Conservation (phyloP, 1,140 invertebrate species). For the Heterodera schachtii region DNA sequence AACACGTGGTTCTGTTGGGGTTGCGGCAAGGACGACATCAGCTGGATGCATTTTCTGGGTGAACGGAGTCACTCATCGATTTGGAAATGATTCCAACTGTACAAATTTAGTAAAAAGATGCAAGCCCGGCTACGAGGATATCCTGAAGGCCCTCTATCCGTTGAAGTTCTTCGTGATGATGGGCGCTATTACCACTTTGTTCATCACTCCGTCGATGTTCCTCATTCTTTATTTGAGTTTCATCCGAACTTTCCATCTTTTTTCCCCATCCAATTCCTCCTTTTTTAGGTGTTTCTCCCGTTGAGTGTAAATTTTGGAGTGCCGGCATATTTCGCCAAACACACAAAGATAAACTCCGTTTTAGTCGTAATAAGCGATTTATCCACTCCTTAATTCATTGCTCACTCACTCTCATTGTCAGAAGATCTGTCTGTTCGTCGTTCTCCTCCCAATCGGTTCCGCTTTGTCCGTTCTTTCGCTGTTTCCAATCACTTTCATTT, state of each 20-base stretch:
- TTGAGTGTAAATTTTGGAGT: not conserved
- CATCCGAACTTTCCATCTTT: too few relatives aligned
- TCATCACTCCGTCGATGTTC: conserved; percentile 20
- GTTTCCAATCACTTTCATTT: not conserved
- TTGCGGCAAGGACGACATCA: conserved; percentile 29
- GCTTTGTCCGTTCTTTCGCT: not conserved
- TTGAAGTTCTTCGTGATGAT: conserved; percentile 24
- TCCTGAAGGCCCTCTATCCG: conserved; percentile 27
- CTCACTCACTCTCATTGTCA: too few relatives aligned
- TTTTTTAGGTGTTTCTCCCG: not conserved
- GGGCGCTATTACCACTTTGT: conserved; percentile 27
- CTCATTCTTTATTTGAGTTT: conserved; percentile 16
- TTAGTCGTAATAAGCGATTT: too few relatives aligned
- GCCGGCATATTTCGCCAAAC: not conserved
- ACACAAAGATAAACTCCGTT: too few relatives aligned
- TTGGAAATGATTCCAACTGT: too few relatives aligned
- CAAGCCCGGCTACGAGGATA: conserved; percentile 24
- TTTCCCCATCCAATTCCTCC: not conserved
- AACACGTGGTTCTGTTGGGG: conserved; percentile 42
- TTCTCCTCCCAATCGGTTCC: not conserved
- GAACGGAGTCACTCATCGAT: not conserved
- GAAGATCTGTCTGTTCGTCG: not conserved
- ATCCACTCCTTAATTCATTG: too few relatives aligned
- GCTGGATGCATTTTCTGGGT: conserved; percentile 36
- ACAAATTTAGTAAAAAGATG: conserved; percentile 10